phyloP scores from a whole-genome alignment of 2,888 invertebrate species.

The Oscheius sp. region DNA sequence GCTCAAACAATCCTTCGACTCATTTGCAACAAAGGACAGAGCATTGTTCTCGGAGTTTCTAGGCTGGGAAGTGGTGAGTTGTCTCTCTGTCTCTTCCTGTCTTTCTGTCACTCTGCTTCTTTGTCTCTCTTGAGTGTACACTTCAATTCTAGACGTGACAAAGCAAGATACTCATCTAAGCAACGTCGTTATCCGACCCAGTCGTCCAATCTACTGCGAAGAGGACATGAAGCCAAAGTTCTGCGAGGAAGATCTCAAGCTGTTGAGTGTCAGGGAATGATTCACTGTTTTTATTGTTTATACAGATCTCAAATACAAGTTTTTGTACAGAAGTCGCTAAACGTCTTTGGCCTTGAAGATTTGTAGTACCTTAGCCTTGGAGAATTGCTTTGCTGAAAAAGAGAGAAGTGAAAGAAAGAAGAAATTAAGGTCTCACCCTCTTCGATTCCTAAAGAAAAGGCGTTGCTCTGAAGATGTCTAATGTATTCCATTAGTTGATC shows the following conservation, averaged over 20 bases:
- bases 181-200: conserved; percentile 21
- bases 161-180: conserved; percentile 16
- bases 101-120: not conserved
- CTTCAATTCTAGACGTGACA: conserved; percentile 25
- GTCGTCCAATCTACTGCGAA: conserved; percentile 14
- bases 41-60: conserved; percentile 40
- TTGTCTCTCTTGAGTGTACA: not conserved
- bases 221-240: conserved; percentile 32
- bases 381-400: conserved; percentile 25
- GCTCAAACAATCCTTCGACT: conserved; percentile 92
- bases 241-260: conserved; percentile 25
- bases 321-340: not conserved
- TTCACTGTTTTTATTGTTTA: conserved; percentile 1
- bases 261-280: conserved; percentile 9
- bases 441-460: conserved; percentile 91
- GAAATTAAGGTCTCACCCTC: conserved; percentile 77
- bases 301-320: not conserved
- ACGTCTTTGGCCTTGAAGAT: conserved; percentile 19
- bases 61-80: not conserved
- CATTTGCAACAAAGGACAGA: conserved; percentile 75
- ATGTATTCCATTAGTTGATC: conserved; percentile 91
- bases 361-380: conserved; percentile 31
- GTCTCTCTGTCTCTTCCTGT: not conserved
- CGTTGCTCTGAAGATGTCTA: conserved; percentile 90
- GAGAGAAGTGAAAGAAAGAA: not conserved